A percentile compares a stretch with the other conserved stretches of the same genome.
Evolutionary conservation across 2,888 invertebrate species (phyloP).

Genomic region (Lycocerus yunnanus): DNA sequence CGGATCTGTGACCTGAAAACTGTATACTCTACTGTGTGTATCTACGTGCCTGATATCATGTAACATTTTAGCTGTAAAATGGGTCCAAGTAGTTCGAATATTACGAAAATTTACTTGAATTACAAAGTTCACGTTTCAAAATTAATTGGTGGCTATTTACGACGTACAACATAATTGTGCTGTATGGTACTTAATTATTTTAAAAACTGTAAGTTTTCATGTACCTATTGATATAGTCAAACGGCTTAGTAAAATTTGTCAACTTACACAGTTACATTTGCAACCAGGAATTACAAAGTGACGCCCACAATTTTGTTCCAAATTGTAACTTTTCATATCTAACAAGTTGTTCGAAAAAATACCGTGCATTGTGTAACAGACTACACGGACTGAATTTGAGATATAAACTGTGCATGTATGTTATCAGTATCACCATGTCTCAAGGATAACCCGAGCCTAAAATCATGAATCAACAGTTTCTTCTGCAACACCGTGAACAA

Average conservation of each 20-base stretch:
- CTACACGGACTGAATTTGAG: constrained; percentile 5
- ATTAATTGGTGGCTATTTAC: background rate
- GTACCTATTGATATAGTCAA: background rate
- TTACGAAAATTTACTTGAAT: background rate
- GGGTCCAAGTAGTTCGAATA: background rate
- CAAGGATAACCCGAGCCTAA: constrained; percentile 21
- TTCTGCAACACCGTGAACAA: background rate
- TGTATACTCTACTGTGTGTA: too few relatives aligned
- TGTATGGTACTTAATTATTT: background rate
- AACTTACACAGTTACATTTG: background rate
- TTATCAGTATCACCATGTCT: constrained; percentile 20
- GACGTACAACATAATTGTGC: too few relatives aligned
- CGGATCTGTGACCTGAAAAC: background rate
- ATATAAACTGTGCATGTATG: constrained; percentile 6
- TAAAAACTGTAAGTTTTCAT: background rate
- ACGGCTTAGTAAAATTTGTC: background rate
- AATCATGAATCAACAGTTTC: constrained; percentile 23
- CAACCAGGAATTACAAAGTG: background rate
- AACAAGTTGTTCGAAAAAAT: background rate
- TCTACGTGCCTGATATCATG: background rate
- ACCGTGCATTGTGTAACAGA: constrained; percentile 9
- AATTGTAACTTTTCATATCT: background rate
- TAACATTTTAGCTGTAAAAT: background rate
- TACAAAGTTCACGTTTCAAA: background rate
- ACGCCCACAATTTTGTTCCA: background rate